Percentiles rank a stretch among this genome's conserved stretches.
These are phyloP conservation scores for Ariopsis seemanni DNA, from an alignment of 2,113 vertebrate genomes.

Conservation along the genomic window DNA sequence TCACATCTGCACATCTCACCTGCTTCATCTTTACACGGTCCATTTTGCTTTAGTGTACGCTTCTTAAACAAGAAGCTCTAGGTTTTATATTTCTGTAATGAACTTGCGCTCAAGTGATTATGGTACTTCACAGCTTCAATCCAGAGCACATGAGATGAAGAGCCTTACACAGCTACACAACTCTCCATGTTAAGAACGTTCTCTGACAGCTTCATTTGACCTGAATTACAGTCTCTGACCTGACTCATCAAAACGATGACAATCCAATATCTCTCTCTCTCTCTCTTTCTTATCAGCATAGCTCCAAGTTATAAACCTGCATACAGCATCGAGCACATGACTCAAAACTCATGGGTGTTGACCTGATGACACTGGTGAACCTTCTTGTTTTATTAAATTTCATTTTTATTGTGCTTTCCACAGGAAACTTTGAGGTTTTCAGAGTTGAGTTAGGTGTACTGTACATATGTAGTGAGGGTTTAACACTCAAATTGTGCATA, in stretches of 20 bases:
- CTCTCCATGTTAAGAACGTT: conserved; percentile 12
- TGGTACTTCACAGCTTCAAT: neutral
- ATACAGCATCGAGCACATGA: conserved; percentile 40
- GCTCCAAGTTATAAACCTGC: conserved; percentile 35
- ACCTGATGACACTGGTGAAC: neutral
- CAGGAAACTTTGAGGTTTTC: neutral
- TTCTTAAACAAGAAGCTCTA: neutral
- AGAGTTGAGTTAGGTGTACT: neutral
- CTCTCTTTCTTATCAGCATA: conserved; percentile 9
- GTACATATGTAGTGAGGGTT: neutral
- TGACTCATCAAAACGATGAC: conserved; percentile 21
- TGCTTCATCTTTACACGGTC: neutral
- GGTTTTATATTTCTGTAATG: neutral
- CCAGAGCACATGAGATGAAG: neutral
- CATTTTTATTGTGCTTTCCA: too few relatives aligned
- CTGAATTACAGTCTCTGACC: conserved; percentile 45
- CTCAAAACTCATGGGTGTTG: neutral
- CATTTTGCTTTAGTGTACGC: neutral
- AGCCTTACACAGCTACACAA: neutral
- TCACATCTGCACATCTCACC: neutral
- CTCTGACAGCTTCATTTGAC: conserved; percentile 43
- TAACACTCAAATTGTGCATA: neutral
- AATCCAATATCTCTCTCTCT: conserved; percentile 2
- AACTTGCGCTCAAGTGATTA: neutral
- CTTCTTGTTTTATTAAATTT: neutral